A percentile compares a stretch with the other conserved stretches of the same genome.
phyloP scores from a whole-genome alignment of 2,113 vertebrate species.

The Pangasianodon gigas region DNA sequence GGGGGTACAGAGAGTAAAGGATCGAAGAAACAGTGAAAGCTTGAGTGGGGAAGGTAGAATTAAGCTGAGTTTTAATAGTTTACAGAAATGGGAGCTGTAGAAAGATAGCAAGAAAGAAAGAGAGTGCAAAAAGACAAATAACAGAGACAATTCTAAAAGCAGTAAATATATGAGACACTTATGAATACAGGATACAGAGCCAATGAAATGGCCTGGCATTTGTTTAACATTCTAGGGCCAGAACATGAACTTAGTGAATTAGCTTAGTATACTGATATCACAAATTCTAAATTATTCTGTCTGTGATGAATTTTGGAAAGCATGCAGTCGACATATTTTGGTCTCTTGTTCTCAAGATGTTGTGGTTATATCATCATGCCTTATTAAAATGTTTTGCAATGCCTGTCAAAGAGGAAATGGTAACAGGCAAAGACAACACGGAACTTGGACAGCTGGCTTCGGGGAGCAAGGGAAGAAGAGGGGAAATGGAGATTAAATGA shows the following conservation, averaged over 20 bases:
- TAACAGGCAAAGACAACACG: constrained; percentile 13
- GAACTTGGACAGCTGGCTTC: constrained; percentile 13
- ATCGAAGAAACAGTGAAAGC: constrained; percentile 20
- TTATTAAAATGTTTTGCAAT: constrained; percentile 15
- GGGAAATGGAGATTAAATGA: constrained; percentile 60
- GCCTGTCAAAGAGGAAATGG: constrained; percentile 12
- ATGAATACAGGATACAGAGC: not conserved
- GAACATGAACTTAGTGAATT: not conserved
- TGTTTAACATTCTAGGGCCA: not conserved
- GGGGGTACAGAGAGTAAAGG: constrained; percentile 41
- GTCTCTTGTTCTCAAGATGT: constrained; percentile 18
- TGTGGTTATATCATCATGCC: not conserved
- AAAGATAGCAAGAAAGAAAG: constrained; percentile 26
- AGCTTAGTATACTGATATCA: not conserved
- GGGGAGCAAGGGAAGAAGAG: constrained; percentile 1
- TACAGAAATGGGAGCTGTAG: constrained; percentile 17
- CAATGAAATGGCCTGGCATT: not conserved
- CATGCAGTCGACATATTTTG: constrained; percentile 20
- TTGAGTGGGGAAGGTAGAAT: constrained; percentile 30
- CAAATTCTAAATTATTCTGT: not conserved
- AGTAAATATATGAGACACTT: constrained; percentile 4
- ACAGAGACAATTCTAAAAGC: not conserved
- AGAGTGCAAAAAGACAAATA: not conserved
- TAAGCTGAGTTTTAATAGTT: constrained; percentile 4
- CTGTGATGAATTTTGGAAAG: not conserved